Evolutionary conservation across 2,888 invertebrate species (phyloP).

Genomic region (Morpho helenor): DNA sequence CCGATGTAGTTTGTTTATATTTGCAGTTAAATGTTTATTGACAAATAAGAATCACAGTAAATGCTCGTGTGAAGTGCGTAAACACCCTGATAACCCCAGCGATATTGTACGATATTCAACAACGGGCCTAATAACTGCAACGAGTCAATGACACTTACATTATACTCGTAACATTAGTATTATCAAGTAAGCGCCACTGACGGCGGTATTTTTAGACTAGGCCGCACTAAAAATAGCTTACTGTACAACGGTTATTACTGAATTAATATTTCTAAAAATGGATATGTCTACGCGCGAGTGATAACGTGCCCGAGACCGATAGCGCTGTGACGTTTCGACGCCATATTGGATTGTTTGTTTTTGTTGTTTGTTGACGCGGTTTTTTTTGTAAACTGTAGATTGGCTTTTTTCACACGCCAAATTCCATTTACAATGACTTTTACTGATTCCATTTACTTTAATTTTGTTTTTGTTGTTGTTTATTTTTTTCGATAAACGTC

Average conservation of each 20-base stretch:
- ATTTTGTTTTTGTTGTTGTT: too few species aligned
- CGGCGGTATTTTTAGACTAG: constrained; percentile 74
- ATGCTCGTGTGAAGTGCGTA: constrained; percentile 13
- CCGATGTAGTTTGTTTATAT: background rate
- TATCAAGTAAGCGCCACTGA: constrained; percentile 73
- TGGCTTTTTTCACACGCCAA: background rate
- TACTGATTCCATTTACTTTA: too few species aligned
- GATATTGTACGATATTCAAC: constrained; percentile 34
- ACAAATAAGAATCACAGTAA: background rate
- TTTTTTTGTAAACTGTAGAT: constrained; percentile 22
- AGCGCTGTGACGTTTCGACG: constrained; percentile 55
- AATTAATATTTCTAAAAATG: constrained; percentile 80
- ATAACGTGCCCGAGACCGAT: constrained; percentile 69
- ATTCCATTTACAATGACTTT: background rate
- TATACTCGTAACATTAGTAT: constrained; percentile 65
- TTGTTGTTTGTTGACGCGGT: constrained; percentile 42
- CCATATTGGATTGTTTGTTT: constrained; percentile 55
- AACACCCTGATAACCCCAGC: constrained; percentile 34
- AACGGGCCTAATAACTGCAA: constrained; percentile 60
- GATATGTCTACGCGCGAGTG: constrained; percentile 67
- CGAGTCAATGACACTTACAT: constrained; percentile 70
- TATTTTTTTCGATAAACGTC: too few species aligned
- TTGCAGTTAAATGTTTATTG: background rate
- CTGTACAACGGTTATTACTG: constrained; percentile 71
- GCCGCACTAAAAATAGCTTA: constrained; percentile 73